phyloP scores from a whole-genome alignment of 2,797 vertebrate genomes.

The Steatocranus sp. region DNA sequence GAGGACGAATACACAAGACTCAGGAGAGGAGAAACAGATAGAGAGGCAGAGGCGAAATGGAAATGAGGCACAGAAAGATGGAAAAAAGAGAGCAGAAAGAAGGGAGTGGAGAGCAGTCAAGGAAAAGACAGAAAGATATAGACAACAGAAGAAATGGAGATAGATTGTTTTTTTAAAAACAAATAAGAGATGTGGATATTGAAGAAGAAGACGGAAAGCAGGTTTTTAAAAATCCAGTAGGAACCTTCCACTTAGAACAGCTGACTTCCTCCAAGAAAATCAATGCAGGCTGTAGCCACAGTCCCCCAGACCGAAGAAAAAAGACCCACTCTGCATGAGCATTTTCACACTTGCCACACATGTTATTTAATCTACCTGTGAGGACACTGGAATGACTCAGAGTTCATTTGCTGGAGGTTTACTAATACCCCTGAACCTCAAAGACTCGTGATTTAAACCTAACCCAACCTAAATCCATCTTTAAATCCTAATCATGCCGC shows the following conservation, averaged over 20 bases:
- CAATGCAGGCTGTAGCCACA: slow-evolving; percentile 54
- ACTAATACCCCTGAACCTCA: background rate
- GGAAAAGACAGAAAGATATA: background rate
- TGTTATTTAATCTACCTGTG: slow-evolving; percentile 34
- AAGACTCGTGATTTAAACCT: background rate
- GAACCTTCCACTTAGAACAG: slow-evolving; percentile 59
- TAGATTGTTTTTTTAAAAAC: background rate
- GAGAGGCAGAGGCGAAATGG: slow-evolving; percentile 8
- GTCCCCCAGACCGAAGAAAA: slow-evolving; percentile 48
- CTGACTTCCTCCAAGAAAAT: slow-evolving; percentile 67
- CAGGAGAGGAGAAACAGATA: background rate
- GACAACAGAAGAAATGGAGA: background rate
- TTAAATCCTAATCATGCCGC: background rate
- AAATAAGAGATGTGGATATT: background rate
- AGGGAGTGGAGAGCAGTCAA: background rate
- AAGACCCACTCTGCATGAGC: slow-evolving; percentile 49
- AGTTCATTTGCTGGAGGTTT: background rate
- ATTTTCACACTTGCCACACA: slow-evolving; percentile 42
- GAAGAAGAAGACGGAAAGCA: background rate
- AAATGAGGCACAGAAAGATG: slow-evolving; percentile 25
- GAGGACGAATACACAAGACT: slow-evolving; percentile 37
- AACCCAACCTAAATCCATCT: background rate
- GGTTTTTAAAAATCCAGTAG: slow-evolving; percentile 38
- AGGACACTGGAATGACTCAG: slow-evolving; percentile 4
- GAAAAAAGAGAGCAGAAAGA: slow-evolving; percentile 12